phyloP scores from a whole-genome alignment of 2,113 vertebrate species.

The Lophochroa leadbeateri region DNA sequence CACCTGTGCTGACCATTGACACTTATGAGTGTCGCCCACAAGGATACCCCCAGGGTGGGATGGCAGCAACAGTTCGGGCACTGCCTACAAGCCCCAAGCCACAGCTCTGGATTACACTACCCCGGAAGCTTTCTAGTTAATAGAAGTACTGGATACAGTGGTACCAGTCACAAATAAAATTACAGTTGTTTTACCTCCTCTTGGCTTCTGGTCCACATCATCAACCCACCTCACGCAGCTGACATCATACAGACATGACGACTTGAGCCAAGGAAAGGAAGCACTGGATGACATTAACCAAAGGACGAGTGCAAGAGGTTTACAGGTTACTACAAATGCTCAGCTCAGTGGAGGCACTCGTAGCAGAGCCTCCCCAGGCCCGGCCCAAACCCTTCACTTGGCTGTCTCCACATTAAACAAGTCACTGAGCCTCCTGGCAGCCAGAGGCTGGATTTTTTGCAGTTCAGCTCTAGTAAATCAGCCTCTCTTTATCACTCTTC shows the following conservation, averaged over 20 bases:
- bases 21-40: constrained; percentile 62
- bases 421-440: not conserved
- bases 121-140: constrained; percentile 4
- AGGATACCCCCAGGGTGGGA: constrained; percentile 42
- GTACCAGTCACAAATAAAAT: not conserved
- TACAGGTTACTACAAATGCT: not conserved
- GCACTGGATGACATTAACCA: not conserved
- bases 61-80: constrained; percentile 50
- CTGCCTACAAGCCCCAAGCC: constrained; percentile 29
- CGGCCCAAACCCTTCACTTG: not conserved
- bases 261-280: not conserved
- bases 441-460: not conserved
- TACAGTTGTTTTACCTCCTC: not conserved
- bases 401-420: not conserved
- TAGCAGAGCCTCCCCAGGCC: not conserved
- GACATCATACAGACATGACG: too few relatives aligned
- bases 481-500: not conserved
- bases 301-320: not conserved
- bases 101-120: constrained; percentile 16
- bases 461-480: not conserved
- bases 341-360: not conserved
- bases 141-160: not conserved
- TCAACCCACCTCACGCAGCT: not conserved
- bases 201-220: not conserved
- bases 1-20: constrained; percentile 76